Evolutionary conservation across 2,797 vertebrate genomes (phyloP).

Genomic region (Neosilurus mollespiculum): DNA sequence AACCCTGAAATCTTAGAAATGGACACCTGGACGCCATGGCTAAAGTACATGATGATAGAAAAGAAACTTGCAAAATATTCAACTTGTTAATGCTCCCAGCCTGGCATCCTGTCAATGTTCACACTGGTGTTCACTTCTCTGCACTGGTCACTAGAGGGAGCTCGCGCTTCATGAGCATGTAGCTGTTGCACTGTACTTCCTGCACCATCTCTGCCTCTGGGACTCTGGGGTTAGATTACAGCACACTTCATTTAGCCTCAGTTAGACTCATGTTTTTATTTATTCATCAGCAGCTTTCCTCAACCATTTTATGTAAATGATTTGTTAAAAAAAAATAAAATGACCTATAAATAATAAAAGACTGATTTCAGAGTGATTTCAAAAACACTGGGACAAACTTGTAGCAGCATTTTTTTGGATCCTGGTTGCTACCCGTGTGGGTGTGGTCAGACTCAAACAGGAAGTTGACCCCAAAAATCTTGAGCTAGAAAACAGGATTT

Average conservation of each 20-base stretch:
- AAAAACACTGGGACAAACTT: neutral
- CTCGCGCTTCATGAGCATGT: conserved; percentile 33
- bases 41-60: neutral
- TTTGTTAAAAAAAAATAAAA: neutral
- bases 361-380: neutral
- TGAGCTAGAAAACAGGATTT: too few relatives aligned
- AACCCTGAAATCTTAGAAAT: neutral
- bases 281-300: neutral
- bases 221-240: neutral
- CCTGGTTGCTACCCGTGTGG: neutral
- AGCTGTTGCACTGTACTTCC: too few relatives aligned
- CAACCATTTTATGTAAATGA: neutral
- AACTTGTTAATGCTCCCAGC: neutral
- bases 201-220: neutral
- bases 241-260: neutral
- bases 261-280: neutral
- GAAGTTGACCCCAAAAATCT: too few relatives aligned
- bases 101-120: neutral
- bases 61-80: neutral
- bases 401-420: neutral
- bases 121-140: neutral
- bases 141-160: conserved; percentile 66
- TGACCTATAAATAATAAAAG: neutral
- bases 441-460: too few relatives aligned
- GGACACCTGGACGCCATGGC: neutral